Base-by-base conservation (phyloP, 1,140 invertebrate genomes). In the Camponotus floridanus region DNA sequence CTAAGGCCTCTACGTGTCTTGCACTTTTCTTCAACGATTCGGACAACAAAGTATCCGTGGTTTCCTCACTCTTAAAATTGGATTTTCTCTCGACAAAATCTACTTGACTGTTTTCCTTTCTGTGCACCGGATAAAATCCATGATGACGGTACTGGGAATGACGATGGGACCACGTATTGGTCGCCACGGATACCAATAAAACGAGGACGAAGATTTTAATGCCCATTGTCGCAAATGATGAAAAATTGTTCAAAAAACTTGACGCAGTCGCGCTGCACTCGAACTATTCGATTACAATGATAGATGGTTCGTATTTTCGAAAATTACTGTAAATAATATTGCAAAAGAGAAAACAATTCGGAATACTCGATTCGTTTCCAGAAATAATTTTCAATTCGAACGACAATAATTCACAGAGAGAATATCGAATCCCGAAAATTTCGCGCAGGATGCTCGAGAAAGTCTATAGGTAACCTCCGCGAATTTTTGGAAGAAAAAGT, bases 111-210 rank as follows among this genome's bases (percentile, higher is more conserved):
- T 33, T 86, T 65, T 79, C 79, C 11, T 70, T 86, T 55, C 11
- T 79, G 45, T 73, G 51, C 7, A 87, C 87, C 68, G 55, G 65
- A 67, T 86, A 67, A 68, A 76, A 42, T 11, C 51, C 59, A 55
- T 61, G 88, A 21, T 61, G 88, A 61, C 9, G 31, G 59, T 85
- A 42, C 26, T 74, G 80, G 36, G 62, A 85, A 36, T 64, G 88
- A 67, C 61, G 86, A 65, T 86, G 88, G 18, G 81, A 86, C 55
- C 78, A 80, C 2, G 31, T 86, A 55, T 81, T 45, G 31, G 39
- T 62, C 21, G 57, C 51, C 13, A 64, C 48, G 9, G 42, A 61
- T 21, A 67, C 57, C 21, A 76, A 51, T 79, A 90, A 48, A 11
- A 90, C 18, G 59, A 87, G 26, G 45, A 79, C 88, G 70, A 85